phyloP scores from a whole-genome alignment of 1,140 invertebrate genomes.

The Eriocheir sinensis region DNA sequence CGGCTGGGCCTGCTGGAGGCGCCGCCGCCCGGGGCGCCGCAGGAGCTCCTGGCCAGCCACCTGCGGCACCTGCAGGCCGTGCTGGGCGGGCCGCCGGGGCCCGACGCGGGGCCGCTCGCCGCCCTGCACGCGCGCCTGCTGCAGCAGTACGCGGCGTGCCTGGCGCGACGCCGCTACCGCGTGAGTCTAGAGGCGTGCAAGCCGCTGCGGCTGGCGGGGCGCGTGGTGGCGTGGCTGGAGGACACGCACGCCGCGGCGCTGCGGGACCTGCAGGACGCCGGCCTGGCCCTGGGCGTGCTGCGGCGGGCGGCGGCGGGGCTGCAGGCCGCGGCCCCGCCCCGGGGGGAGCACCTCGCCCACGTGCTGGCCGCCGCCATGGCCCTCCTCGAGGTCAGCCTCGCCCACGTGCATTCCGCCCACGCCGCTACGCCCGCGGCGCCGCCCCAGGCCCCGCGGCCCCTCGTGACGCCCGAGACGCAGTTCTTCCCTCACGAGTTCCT shows the following conservation, averaged over 20 bases:
- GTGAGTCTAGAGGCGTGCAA: background rate
- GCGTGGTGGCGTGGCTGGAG: background rate
- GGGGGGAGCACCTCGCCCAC: background rate
- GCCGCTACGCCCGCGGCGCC: background rate
- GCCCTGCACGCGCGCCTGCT: background rate
- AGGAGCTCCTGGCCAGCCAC: background rate
- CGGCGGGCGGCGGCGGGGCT: background rate
- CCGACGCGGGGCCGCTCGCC: background rate
- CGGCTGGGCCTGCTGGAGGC: background rate
- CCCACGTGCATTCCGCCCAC: background rate
- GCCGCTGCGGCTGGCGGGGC: background rate
- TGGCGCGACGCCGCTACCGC: background rate
- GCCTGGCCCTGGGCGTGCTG: background rate
- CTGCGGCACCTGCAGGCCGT: background rate
- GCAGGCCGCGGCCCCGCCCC: background rate
- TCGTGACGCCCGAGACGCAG: background rate
- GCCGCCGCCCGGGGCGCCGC: background rate
- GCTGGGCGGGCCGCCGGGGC: background rate
- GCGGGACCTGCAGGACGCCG: background rate
- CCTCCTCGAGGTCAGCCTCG: background rate
- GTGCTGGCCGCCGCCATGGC: background rate
- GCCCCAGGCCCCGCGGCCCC: background rate
- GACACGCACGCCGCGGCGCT: background rate
- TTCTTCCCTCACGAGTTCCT: background rate
- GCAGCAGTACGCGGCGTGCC: background rate